Evolutionary conservation across 2,888 invertebrate species (phyloP).

Genomic region (Oscheius myriophilus): DNA sequence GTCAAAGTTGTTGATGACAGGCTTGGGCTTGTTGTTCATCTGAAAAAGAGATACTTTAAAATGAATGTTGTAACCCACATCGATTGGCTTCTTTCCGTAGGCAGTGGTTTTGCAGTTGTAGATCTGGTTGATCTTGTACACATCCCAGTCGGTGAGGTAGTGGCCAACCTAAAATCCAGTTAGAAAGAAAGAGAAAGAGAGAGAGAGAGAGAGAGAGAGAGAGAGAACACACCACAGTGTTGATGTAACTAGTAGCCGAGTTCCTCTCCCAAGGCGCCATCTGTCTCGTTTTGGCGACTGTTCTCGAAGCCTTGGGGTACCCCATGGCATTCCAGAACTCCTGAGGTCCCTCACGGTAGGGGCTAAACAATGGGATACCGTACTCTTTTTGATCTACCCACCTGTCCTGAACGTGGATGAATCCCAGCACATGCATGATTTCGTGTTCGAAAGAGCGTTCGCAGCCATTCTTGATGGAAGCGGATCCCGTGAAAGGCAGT

Average conservation of each 20-base stretch:
- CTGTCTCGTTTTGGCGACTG: no score
- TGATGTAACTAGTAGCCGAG: no score
- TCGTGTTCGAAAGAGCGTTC: neutral
- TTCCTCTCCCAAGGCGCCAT: no score
- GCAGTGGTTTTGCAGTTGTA: neutral
- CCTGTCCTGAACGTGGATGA: conserved; percentile 11
- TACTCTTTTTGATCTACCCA: neutral
- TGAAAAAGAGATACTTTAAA: neutral
- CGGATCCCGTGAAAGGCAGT: neutral
- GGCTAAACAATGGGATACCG: neutral
- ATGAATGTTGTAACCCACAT: no score
- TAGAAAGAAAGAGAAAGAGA: no score
- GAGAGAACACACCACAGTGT: no score
- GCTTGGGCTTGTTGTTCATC: neutral
- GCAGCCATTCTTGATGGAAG: neutral
- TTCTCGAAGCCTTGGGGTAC: no score
- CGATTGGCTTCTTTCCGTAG: no score
- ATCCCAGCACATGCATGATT: conserved; percentile 1
- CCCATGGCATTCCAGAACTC: neutral
- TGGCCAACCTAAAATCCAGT: neutral
- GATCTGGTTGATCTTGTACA: conserved; percentile 3
- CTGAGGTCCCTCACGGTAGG: neutral
- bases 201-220: no score
- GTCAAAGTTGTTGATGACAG: conserved; percentile 1
- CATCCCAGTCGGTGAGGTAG: conserved; percentile 6